phyloP scores from a whole-genome alignment of 2,797 vertebrate species.

The Kryptopterus vitreolus region DNA sequence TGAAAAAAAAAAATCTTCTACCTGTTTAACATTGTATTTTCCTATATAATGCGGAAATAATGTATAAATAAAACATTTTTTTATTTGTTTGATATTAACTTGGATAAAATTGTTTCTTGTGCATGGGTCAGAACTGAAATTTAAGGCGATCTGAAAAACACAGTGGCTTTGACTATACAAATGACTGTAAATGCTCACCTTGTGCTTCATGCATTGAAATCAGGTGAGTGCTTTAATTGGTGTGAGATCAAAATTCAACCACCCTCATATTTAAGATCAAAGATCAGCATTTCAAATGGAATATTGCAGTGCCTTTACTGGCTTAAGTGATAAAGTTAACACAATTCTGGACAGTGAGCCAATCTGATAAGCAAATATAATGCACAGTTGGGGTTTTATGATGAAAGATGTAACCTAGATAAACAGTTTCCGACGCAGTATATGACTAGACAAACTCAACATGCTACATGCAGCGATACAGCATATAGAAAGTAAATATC shows the following conservation, averaged over 20 bases:
- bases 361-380: slow-evolving; percentile 28
- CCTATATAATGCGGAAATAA: background rate
- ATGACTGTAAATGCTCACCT: background rate
- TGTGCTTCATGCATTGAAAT: slow-evolving; percentile 2
- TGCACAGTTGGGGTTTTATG: slow-evolving; percentile 5
- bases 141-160: background rate
- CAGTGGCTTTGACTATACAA: background rate
- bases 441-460: background rate
- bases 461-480: background rate
- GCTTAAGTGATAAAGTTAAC: slow-evolving; percentile 16
- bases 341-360: background rate
- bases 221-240: slow-evolving; percentile 3
- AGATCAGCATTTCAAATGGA: slow-evolving; percentile 32
- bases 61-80: slow-evolving; percentile 35
- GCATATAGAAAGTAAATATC: background rate
- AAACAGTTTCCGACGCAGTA: slow-evolving; percentile 1
- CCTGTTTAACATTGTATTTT: background rate
- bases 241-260: slow-evolving; percentile 6
- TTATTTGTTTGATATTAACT: slow-evolving; percentile 11
- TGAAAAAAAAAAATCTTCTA: slow-evolving; percentile 6
- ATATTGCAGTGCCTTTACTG: slow-evolving; percentile 17
- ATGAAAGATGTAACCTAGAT: background rate
- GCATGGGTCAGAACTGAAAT: background rate
- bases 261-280: slow-evolving; percentile 23
- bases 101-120: background rate